Evolutionary conservation across 2,888 invertebrate species (phyloP), one percentile per base, ranked within the genome.

Genomic region (Rhagium mordax): DNA sequence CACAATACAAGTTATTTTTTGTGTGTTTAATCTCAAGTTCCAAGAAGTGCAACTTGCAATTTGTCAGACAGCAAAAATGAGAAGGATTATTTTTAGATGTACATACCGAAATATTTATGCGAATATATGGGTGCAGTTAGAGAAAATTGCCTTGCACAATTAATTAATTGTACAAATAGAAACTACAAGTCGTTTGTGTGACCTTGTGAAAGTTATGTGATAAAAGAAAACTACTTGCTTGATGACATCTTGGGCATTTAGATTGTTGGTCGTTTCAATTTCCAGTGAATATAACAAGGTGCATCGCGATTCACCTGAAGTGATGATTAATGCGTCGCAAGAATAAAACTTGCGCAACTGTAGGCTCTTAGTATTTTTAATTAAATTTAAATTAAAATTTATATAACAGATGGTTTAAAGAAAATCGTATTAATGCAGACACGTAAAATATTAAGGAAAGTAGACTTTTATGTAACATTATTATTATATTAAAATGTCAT

Each of bases 131-230:
- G 51, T 10, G 51, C 20, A 64, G 27, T 33, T 57, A 33, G 49
- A 64, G 49, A 64, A 64, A 51, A 64, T 64, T 64, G 51, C 18
- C 27, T 20, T 64, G 29, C 48, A 64, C 24, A 64, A 64, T 64
- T 64, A 64, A 49, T 48, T 62, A 48, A 18, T 18, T 27, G 57
- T 15, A 49, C 49, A 51, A 64, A 64, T 64, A 64, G 64, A 64
- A 64, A 64, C 49, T 49, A 64, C 64, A 64, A 61, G 48, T 27
- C 24, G 24, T 62, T 49, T 27, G 51, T 15, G 5, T 15, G 47
- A 7, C 48, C 64, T 64, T 49, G 64, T 64, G 64, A 64, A 64
- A 64, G 64, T 64, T 24, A 64, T 18, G 16, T 27, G 51, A 8
- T 27, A 64, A 49, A 64, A 49, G 10, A 64, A 51, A 48, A 41